Evolutionary conservation across 2,797 vertebrate genomes (phyloP).

Genomic region (Sciaenops ocellatus): DNA sequence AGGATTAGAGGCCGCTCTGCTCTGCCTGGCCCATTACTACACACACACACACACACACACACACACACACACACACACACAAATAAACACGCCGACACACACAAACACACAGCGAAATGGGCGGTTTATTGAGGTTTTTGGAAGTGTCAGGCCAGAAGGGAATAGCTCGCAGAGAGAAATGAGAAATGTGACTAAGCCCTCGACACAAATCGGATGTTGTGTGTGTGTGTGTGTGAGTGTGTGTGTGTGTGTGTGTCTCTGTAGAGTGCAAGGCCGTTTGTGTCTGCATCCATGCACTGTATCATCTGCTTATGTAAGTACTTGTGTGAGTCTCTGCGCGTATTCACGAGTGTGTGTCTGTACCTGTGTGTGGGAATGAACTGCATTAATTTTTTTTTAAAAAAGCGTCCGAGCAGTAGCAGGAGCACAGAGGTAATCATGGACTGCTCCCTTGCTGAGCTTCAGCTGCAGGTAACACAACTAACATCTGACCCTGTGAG

Average conservation of each 20-base stretch:
- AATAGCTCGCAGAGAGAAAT: conserved; percentile 36
- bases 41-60: conserved; percentile 31
- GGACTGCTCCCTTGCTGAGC: conserved; percentile 33
- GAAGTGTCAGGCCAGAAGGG: conserved; percentile 44
- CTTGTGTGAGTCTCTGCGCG: background rate
- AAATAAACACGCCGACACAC: conserved; percentile 26
- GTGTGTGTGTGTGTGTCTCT: background rate
- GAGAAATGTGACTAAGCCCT: conserved; percentile 55
- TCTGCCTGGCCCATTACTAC: conserved; percentile 24
- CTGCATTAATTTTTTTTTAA: conserved; percentile 2
- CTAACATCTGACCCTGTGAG: conserved; percentile 58
- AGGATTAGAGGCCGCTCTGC: conserved; percentile 52
- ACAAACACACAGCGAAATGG: background rate
- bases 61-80: conserved; percentile 25
- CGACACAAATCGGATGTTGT: conserved; percentile 43
- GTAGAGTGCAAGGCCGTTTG: background rate
- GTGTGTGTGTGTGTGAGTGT: conserved; percentile 18
- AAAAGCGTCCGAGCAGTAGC: conserved; percentile 32
- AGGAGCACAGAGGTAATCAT: conserved; percentile 73
- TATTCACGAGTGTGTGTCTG: background rate
- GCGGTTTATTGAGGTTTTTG: conserved; percentile 39
- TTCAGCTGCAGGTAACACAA: conserved; percentile 49
- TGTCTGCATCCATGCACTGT: background rate
- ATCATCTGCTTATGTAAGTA: conserved; percentile 35
- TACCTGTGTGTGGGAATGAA: conserved; percentile 21